Evolutionary conservation across 2,113 vertebrate genomes (phyloP).

Genomic region (Vanacampus margaritifer): DNA sequence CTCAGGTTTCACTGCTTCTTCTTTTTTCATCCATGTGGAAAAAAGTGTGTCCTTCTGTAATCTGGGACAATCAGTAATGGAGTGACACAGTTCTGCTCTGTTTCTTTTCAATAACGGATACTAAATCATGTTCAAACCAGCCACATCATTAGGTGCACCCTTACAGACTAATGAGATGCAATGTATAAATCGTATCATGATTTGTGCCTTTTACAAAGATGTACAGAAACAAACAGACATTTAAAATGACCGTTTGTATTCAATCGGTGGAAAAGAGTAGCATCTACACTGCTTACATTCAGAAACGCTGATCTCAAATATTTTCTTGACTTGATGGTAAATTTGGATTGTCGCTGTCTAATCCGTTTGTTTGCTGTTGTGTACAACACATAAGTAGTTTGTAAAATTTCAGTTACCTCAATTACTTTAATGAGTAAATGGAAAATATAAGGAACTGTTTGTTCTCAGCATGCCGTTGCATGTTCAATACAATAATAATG

Average conservation of each 20-base stretch:
- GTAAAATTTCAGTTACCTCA: too few species aligned
- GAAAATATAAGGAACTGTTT: background rate
- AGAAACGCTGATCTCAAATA: too few species aligned
- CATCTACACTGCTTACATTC: too few species aligned
- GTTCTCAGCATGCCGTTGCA: background rate
- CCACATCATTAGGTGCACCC: background rate
- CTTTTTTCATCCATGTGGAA: background rate
- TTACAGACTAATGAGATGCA: background rate
- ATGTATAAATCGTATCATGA: background rate
- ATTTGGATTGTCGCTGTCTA: too few species aligned
- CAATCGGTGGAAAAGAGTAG: too few species aligned
- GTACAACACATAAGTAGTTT: too few species aligned
- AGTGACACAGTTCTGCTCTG: slow-evolving; percentile 3
- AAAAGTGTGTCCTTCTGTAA: slow-evolving; percentile 4
- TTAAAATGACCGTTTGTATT: background rate
- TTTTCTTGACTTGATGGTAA: too few species aligned
- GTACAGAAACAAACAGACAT: background rate
- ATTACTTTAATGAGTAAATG: background rate
- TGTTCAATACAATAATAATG: background rate
- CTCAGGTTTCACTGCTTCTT: background rate
- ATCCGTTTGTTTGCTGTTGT: too few species aligned
- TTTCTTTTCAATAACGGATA: slow-evolving; percentile 1
- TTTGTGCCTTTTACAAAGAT: background rate
- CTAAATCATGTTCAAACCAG: background rate
- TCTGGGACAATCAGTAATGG: slow-evolving; percentile 4